phyloP scores from a whole-genome alignment of 2,797 vertebrate genomes.

The Sparidentex hasta region DNA sequence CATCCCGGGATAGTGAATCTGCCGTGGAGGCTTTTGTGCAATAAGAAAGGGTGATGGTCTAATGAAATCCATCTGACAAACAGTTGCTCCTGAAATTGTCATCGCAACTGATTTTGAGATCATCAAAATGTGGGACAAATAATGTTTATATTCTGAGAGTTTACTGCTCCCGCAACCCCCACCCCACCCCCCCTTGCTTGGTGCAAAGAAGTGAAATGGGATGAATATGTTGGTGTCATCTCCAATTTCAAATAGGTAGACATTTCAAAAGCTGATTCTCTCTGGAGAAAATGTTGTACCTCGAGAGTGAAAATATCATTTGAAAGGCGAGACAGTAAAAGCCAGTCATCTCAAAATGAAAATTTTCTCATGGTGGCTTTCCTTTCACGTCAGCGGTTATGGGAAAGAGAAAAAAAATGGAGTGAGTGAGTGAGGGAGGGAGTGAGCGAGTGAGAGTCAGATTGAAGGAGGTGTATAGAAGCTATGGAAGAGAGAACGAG shows the following conservation, averaged over 20 bases:
- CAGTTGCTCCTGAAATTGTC: conserved; percentile 37
- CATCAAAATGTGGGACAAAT: conserved; percentile 48
- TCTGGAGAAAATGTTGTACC: conserved; percentile 79
- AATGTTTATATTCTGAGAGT: conserved; percentile 57
- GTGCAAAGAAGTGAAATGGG: conserved; percentile 76
- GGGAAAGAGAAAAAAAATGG: conserved; percentile 36
- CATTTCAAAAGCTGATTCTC: conserved; percentile 84
- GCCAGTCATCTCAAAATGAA: conserved; percentile 79
- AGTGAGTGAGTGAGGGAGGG: too few relatives aligned
- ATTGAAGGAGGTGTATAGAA: conserved; percentile 38
- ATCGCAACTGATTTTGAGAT: conserved; percentile 55
- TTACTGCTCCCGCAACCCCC: conserved; percentile 50
- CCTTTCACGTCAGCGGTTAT: conserved; percentile 78
- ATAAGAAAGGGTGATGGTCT: conserved; percentile 16
- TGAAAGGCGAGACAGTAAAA: conserved; percentile 82
- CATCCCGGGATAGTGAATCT: conserved; percentile 53
- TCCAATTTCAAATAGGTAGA: conserved; percentile 84
- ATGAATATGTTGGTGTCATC: conserved; percentile 83
- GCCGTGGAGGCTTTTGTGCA: conserved; percentile 26
- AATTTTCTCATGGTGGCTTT: conserved; percentile 78
- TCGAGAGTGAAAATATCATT: conserved; percentile 80
- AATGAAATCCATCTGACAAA: conserved; percentile 47
- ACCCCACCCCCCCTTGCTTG: conserved; percentile 34
- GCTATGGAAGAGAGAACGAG: conserved; percentile 47
- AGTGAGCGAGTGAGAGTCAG: conserved; percentile 31